Base-by-base conservation (phyloP, 2,888 invertebrate species). In the Euspilapteryx auroguttella region DNA sequence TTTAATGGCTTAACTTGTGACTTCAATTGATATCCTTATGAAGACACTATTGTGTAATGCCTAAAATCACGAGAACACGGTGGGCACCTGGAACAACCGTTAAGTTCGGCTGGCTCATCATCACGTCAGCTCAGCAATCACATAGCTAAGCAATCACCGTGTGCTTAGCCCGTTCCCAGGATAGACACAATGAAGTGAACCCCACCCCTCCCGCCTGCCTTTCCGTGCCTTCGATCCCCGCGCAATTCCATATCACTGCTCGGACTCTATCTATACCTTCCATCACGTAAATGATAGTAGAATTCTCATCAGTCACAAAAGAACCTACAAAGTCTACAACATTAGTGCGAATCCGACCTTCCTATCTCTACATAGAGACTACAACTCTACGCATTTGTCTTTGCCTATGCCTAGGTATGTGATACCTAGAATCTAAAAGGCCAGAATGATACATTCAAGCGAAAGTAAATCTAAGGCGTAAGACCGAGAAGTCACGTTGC, bases 231-330 rank as follows among this genome's bases (percentile, higher is more conserved):
- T 42, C 37, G 47, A 45, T 44, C 35, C 39, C 38, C 40, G 28
- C 40, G 40, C 53, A 48, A 55, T 56, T 57, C 47, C 47, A 58
- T 55, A 59, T 58, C 50, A 56, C 46, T 44, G 38, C 41, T 48
- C 42, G 40, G 46, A 55, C 55, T 62, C 55, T 42, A 54, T 62
- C n/a, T n/a, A n/a, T n/a, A n/a, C 65, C 59, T 66, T 64, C 55
- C 58, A 64, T 69, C 68, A 65, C 63, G 64, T 66, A 66, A 63
- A 61, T 59, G 45, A 59, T 62, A 58, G 51, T 46, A 53, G 42
- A 46, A 39, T 38, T 44, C 33, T 33, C 40, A 34, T 33, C 35
- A 38, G 34, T 37, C 40, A 39, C 34, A 45, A 42, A 50, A 47
- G 33, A 44, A 34, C 45, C 35, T 52, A 55, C 39, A 36, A 33